Evolutionary conservation across 2,888 invertebrate species (phyloP).

Genomic region (Drosophila siamana): DNA sequence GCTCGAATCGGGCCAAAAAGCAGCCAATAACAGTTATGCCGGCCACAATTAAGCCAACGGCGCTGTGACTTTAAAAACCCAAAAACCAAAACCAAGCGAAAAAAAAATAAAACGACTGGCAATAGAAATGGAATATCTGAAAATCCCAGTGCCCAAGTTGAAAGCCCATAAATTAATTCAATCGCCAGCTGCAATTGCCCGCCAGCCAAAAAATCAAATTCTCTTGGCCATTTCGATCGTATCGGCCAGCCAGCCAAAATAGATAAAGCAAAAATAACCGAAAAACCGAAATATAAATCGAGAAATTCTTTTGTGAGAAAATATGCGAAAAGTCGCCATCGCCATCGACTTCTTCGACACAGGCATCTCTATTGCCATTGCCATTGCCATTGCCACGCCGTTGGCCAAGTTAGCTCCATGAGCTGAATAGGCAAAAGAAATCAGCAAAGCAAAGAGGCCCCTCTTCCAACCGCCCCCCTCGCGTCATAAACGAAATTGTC

Average conservation of each 20-base stretch:
- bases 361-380: neutral
- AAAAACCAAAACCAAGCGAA: neutral
- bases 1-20: slow-evolving; percentile 59
- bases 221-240: slow-evolving; percentile 43
- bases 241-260: slow-evolving; percentile 18
- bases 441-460: slow-evolving; percentile 35
- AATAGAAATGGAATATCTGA: slow-evolving; percentile 43
- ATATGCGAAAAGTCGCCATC: slow-evolving; percentile 69
- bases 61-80: slow-evolving; percentile 23
- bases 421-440: slow-evolving; percentile 71
- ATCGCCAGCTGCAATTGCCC: slow-evolving; percentile 73
- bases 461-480: neutral
- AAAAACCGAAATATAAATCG: slow-evolving; percentile 18
- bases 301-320: slow-evolving; percentile 78
- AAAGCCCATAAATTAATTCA: slow-evolving; percentile 76
- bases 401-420: slow-evolving; percentile 47
- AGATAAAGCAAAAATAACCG: slow-evolving; percentile 10
- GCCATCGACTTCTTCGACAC: neutral
- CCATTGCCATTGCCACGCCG: slow-evolving; percentile 19
- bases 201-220: slow-evolving; percentile 43
- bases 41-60: slow-evolving; percentile 74
- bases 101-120: slow-evolving; percentile 13
- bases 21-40: slow-evolving; percentile 62
- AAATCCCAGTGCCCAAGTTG: slow-evolving; percentile 45
- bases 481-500: slow-evolving; percentile 19